These are phyloP conservation scores for Flexamia atlantica DNA, from an alignment of 2,888 invertebrate species.

Conservation along the genomic window DNA sequence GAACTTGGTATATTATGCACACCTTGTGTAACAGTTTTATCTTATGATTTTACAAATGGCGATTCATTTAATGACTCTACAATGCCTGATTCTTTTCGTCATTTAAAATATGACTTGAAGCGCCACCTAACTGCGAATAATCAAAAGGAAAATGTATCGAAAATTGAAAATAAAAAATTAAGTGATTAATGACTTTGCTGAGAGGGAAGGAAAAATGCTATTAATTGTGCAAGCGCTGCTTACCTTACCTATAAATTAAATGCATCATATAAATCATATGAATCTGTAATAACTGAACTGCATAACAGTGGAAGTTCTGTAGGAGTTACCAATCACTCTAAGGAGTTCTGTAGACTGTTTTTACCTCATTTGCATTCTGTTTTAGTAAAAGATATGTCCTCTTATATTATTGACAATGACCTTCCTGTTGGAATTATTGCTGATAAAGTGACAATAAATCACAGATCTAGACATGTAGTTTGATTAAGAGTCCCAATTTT, in stretches of 20 bases:
- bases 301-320: constrained; percentile 21
- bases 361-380: constrained; percentile 30
- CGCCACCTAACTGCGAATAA: too few species aligned
- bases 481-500: constrained; percentile 32
- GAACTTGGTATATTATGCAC: background rate
- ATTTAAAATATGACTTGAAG: background rate
- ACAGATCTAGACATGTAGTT: constrained; percentile 31
- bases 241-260: background rate
- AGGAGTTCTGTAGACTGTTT: constrained; percentile 29
- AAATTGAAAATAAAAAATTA: background rate
- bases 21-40: background rate
- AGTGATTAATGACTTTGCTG: background rate
- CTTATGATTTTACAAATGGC: background rate
- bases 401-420: constrained; percentile 28
- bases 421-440: constrained; percentile 41
- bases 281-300: background rate
- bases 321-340: background rate
- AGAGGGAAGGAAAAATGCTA: background rate
- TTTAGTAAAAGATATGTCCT: constrained; percentile 21
- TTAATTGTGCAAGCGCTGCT: constrained; percentile 1
- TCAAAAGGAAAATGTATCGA: background rate
- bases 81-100: background rate
- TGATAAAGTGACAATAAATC: constrained; percentile 35
- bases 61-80: background rate
- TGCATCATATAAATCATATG: background rate